Base-by-base conservation (phyloP, 2,113 vertebrate genomes). In the Symphodus melops region DNA sequence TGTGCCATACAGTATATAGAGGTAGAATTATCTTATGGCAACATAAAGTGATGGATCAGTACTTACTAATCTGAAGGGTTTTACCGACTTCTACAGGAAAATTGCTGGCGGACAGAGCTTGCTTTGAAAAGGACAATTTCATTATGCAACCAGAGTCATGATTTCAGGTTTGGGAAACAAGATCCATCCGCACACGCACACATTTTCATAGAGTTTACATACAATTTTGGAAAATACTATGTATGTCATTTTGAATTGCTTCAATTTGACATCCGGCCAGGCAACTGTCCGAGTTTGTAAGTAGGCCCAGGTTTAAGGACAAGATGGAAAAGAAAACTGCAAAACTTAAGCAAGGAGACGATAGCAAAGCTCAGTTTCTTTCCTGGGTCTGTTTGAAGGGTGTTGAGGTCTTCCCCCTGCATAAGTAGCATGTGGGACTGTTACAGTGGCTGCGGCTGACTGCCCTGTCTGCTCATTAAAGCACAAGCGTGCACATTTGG, bases 391-490 rank as follows among this genome's bases (percentile, higher is more conserved):
- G 66, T 79, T 81, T 21, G 10, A 66, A 63, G 73, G 68, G 68
- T 78, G 69, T 25, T 59, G 55, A 77, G 77, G 62, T 83, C 51
- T 1, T 11, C 19, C 71, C 67, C 68, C 89, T 86, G 85, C 86
- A 86, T 91, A 84, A 89, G 84, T 80, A 89, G 83, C 3, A 36
- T 82, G 89, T 75, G 85, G 81, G 79, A 91, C 84, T 78, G 70
- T 77, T 89, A 81, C 87, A 90, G 88, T 73, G 78, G 90, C 86
- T 89, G 78, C 90, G 93, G 90, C 92, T 95, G 93, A 93, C 93
- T 95, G 93, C 92, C 93, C 93, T 89, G 94, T 86, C 91, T 84
- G 86, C 94, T 96, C 95, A 95, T 97, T 97, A 96, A 95, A 92
- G 93, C 92, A 81, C 88, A 88, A 86, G 90, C 85, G 82, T 88